Conservation (phyloP, 2,888 invertebrate species). For the Metallyticus violacea region DNA sequence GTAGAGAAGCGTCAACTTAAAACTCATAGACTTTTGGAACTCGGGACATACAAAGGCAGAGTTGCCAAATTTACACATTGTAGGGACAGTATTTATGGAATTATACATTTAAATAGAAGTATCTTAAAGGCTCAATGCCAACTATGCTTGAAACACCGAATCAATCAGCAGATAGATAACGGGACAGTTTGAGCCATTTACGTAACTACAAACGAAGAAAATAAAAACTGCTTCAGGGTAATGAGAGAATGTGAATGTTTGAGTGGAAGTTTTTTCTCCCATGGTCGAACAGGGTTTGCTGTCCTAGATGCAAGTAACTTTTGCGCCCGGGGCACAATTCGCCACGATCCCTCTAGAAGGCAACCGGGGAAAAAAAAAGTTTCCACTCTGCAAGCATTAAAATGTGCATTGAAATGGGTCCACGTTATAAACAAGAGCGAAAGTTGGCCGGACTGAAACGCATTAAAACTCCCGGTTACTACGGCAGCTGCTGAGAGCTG, state of each 20-base stretch:
- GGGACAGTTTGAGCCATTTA: too few relatives aligned
- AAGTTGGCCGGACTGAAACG: neutral
- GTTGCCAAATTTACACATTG: too few relatives aligned
- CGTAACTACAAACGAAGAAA: neutral
- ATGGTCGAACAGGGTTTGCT: neutral
- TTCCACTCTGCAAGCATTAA: neutral
- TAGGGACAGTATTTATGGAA: too few relatives aligned
- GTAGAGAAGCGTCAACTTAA: too few relatives aligned
- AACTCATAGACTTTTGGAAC: too few relatives aligned
- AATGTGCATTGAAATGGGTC: neutral
- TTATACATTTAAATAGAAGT: too few relatives aligned
- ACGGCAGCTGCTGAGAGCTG: neutral
- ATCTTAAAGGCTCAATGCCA: too few relatives aligned
- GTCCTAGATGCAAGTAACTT: neutral
- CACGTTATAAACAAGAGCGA: neutral
- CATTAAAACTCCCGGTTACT: neutral
- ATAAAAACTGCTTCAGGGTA: neutral
- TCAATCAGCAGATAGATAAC: too few relatives aligned
- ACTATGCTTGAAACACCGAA: too few relatives aligned
- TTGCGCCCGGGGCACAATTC: neutral
- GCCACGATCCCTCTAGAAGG: neutral
- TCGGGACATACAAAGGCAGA: too few relatives aligned
- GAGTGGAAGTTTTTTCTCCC: too few relatives aligned
- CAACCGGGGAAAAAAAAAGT: neutral
- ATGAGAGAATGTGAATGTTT: too few relatives aligned